A percentile compares a stretch with the other conserved stretches of the same genome.
Conservation (phyloP, 2,113 vertebrate genomes). For the Seriola aureovittata region DNA sequence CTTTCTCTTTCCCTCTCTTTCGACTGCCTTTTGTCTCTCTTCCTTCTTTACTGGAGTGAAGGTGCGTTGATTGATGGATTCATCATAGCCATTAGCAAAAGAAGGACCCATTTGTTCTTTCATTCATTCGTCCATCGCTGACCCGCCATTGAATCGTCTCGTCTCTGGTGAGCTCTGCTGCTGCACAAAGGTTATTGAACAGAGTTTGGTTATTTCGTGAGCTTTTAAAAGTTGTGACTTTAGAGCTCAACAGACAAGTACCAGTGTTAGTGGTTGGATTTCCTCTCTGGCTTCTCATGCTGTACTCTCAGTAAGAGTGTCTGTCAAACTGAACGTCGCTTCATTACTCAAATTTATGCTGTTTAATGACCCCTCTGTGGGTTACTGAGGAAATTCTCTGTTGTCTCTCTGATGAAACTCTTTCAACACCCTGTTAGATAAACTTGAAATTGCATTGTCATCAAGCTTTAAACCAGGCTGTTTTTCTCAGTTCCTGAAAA, state of each 20-base stretch:
- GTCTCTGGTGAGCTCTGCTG: slow-evolving; percentile 64
- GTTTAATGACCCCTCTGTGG: background rate
- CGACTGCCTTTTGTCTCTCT: slow-evolving; percentile 41
- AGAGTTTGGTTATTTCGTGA: background rate
- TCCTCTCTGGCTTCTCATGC: background rate
- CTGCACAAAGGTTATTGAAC: background rate
- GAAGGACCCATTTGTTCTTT: slow-evolving; percentile 28
- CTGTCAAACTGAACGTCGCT: background rate
- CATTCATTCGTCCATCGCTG: background rate
- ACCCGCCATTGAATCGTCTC: slow-evolving; percentile 31
- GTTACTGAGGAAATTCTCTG: slow-evolving; percentile 2
- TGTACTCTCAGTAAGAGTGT: background rate
- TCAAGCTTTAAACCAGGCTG: slow-evolving; percentile 24
- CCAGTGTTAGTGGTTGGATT: background rate
- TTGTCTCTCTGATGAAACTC: slow-evolving; percentile 34
- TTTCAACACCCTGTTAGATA: slow-evolving; percentile 36
- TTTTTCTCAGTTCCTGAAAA: slow-evolving; percentile 63
- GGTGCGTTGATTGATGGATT: slow-evolving; percentile 60
- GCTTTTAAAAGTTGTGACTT: background rate
- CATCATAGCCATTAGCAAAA: slow-evolving; percentile 1
- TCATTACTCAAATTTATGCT: background rate
- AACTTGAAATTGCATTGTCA: slow-evolving; percentile 42
- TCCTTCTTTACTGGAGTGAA: slow-evolving; percentile 40
- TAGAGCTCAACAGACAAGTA: background rate
- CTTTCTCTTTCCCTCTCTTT: slow-evolving; percentile 37